phyloP scores from a whole-genome alignment of 2,888 invertebrate genomes.

The Oscheius sp. region DNA sequence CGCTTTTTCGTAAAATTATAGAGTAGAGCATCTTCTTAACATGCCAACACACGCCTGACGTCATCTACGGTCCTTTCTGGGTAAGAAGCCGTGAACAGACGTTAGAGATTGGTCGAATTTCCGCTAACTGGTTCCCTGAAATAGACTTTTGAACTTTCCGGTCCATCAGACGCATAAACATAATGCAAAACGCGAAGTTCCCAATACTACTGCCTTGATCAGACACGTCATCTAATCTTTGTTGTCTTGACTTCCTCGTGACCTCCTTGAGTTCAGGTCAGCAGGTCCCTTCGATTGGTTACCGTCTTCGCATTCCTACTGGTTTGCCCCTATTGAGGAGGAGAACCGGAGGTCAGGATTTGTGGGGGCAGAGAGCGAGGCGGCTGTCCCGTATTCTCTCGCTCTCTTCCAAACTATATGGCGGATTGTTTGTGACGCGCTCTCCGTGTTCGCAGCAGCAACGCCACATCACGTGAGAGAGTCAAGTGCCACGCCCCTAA shows the following conservation, averaged over 20 bases:
- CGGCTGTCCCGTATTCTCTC: slow-evolving; percentile 10
- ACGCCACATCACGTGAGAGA: slow-evolving; percentile 36
- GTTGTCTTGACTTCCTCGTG: not conserved
- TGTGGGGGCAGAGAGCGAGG: slow-evolving; percentile 4
- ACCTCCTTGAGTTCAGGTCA: not conserved
- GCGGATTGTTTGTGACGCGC: slow-evolving; percentile 35
- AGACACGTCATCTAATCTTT: not conserved
- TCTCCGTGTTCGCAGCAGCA: slow-evolving; percentile 30
- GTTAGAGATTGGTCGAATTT: too few relatives aligned
- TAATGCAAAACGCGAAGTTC: not conserved
- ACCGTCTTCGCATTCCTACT: not conserved
- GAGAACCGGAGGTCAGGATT: not conserved
- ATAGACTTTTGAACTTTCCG: too few relatives aligned
- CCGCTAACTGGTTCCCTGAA: too few relatives aligned
- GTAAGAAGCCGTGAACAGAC: too few relatives aligned
- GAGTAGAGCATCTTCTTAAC: not conserved
- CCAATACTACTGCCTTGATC: not conserved
- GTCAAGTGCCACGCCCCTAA: slow-evolving; percentile 39
- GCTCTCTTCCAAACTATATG: slow-evolving; percentile 22
- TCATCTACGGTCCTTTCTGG: not conserved
- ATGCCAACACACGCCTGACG: not conserved
- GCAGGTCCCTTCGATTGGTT: not conserved
- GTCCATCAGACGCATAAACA: too few relatives aligned
- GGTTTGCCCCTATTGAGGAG: not conserved
- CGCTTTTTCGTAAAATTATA: too few relatives aligned